Conservation (phyloP, 2,888 invertebrate genomes). For the Acrobasis repandana region DNA sequence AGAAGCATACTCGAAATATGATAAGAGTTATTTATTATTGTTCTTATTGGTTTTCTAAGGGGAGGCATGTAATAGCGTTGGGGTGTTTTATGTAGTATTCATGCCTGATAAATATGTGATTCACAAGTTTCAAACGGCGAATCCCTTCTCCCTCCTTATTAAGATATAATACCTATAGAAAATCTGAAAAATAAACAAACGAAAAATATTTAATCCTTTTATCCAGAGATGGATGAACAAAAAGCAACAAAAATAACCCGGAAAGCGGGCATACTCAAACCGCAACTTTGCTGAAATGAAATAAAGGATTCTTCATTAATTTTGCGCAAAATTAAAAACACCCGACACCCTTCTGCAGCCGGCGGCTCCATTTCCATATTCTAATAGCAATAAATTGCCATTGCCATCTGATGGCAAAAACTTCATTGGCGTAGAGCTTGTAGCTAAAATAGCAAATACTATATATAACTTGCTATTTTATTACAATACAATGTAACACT, state of each 20-base stretch:
- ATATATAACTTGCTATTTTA: no score
- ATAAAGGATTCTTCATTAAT: slow-evolving; percentile 66
- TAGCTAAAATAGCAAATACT: slow-evolving; percentile 27
- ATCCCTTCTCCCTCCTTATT: no score
- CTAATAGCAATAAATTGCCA: slow-evolving; percentile 65
- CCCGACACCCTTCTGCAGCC: slow-evolving; percentile 54
- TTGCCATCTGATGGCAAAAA: slow-evolving; percentile 49
- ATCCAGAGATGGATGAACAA: slow-evolving; percentile 8
- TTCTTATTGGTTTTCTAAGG: slow-evolving; percentile 82
- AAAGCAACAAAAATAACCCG: slow-evolving; percentile 35
- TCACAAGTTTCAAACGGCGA: neutral
- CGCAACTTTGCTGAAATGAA: slow-evolving; percentile 47
- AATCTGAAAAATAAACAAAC: neutral
- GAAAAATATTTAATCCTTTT: neutral
- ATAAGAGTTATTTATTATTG: slow-evolving; percentile 84
- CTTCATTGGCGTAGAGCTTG: slow-evolving; percentile 34
- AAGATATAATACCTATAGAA: neutral
- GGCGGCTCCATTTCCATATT: slow-evolving; percentile 63
- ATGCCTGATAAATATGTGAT: slow-evolving; percentile 36
- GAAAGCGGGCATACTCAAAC: slow-evolving; percentile 38
- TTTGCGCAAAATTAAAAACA: slow-evolving; percentile 70
- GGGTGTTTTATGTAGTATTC: slow-evolving; percentile 55
- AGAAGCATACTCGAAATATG: slow-evolving; percentile 83
- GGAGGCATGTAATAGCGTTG: slow-evolving; percentile 54
- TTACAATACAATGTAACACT: no score